Evolutionary conservation across 23 tunicate species (phyloP), one percentile per base, ranked within the genome.

Genomic region (Styela plicata): DNA sequence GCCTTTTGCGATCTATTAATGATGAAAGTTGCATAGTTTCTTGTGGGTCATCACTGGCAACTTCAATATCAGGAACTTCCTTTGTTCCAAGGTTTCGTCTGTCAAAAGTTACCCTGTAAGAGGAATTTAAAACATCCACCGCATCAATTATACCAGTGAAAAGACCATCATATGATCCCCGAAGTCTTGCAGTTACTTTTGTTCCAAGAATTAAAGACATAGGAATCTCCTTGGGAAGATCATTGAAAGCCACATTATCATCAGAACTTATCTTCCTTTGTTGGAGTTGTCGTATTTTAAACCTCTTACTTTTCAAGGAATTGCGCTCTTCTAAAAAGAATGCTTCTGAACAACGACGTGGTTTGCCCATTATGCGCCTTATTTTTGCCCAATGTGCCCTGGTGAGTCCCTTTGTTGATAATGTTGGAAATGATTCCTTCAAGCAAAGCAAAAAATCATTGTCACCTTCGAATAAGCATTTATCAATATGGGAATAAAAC

Each of bases 91-190:
- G 83, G 31, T 85, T 85, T 3, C 65, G n/a, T 37, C 81, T 74
- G 74, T 81, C 97, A 74, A 93, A 88, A 20, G 89, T 93, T 21
- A 93, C 89, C n/a, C 98, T 64, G 62, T 93, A 93, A 16, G 92
- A 63, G 7, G 86, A 86, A 70, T 93, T 93, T 2, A 52, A 32
- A 74, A 78, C 74, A 52, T 93, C 93, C 30, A 93, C 85, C 80
- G 98, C 98, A 73, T 93, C 98, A 10, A 93, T 88, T 81, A 77
- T 88, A 1, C 98, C 98, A 33, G 93, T 93, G 67, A 84, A 93
- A 26, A 93, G 44, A 1, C 98, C 98, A 74, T 93, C 98, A 64
- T 93, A 82, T 10, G 82, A 33, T 7, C 89, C 93, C 24, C 89
- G 74, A 1, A 93, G 83, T 18, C 91, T 77, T 69, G 92, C 97